phyloP scores from a whole-genome alignment of 2,113 vertebrate genomes.

The Campylorhamphus procurvoides region DNA sequence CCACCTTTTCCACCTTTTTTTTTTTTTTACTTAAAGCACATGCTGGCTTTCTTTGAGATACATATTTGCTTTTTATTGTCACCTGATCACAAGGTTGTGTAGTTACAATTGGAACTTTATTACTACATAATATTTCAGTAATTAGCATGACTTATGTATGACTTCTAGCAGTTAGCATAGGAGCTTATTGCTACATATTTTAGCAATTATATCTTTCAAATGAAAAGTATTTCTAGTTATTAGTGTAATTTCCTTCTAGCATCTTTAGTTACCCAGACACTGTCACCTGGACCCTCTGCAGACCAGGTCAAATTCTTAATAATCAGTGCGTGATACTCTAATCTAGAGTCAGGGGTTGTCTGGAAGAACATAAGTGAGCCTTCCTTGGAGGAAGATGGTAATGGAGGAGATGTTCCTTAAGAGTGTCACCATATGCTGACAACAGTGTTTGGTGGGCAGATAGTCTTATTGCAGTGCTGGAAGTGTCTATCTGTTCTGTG shows the following conservation, averaged over 20 bases:
- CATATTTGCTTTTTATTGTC: not conserved
- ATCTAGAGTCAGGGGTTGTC: not conserved
- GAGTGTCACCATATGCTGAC: rapidly evolving
- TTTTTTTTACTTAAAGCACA: not conserved
- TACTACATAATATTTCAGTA: not conserved
- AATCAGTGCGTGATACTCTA: not conserved
- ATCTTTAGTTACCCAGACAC: not conserved
- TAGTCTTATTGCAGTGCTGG: not conserved
- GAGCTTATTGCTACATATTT: not conserved
- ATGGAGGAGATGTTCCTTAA: not conserved
- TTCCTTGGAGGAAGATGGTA: not conserved
- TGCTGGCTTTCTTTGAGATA: not conserved
- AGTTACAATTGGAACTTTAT: not conserved
- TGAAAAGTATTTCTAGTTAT: not conserved
- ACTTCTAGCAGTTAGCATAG: rapidly evolving
- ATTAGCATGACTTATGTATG: no score
- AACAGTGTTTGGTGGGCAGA: not conserved
- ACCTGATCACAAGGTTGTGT: not conserved
- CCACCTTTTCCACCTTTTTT: no score
- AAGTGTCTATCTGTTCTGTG: no score
- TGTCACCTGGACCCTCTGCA: not conserved
- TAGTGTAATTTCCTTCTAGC: not conserved
- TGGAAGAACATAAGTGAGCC: not conserved
- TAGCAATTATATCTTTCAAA: not conserved
- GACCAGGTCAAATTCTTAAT: not conserved